Evolutionary conservation across 2,888 invertebrate species (phyloP), one percentile per base, ranked within the genome.

Genomic region (Amitus sp.): DNA sequence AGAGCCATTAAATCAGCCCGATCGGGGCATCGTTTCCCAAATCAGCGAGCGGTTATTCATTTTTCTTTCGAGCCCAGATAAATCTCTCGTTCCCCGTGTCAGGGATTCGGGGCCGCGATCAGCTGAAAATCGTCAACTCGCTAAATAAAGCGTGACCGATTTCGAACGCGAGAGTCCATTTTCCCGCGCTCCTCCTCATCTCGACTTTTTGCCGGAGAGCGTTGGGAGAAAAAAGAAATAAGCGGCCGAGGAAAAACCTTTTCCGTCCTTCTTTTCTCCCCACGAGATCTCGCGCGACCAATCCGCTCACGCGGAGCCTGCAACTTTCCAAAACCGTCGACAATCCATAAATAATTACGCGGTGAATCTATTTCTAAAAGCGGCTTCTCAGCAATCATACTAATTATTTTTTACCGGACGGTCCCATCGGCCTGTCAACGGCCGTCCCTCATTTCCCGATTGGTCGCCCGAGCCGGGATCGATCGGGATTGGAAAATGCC

Each of bases 251-350:
- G 45, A 33, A 55, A 48, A 33, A 42, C 39, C 40, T n/a, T 4
- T 51, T 58, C 42, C 52, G 52, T 58, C 47, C 48, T 52, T 58
- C 58, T 58, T 58, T 48, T n/a, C 28, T 18, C 13, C 19, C n/a
- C 10, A 34, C 15, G 19, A 48, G 51, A 49, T 51, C 52, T 54
- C 43, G 46, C 46, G 10, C 30, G 15, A n/a, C n/a, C 18, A 46
- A 15, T 10, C 42, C 42, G 19, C 20, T 27, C 2, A 13, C 12
- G 7, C 43, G 42, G 18, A 9, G 19, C 43, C 9, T 68, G 63
- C 79, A 79, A 71, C 76, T 79, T 79, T 79, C 79, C 79, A 79
- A 79, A 79, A 75, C 68, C 73, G 76, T 77, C 72, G 63, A 69
- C 72, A 73, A 74, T 76, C 70, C 67, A 62, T 66, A 60, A 66